phyloP scores from a whole-genome alignment of 2,888 invertebrate genomes.

The Melipona beecheii region DNA sequence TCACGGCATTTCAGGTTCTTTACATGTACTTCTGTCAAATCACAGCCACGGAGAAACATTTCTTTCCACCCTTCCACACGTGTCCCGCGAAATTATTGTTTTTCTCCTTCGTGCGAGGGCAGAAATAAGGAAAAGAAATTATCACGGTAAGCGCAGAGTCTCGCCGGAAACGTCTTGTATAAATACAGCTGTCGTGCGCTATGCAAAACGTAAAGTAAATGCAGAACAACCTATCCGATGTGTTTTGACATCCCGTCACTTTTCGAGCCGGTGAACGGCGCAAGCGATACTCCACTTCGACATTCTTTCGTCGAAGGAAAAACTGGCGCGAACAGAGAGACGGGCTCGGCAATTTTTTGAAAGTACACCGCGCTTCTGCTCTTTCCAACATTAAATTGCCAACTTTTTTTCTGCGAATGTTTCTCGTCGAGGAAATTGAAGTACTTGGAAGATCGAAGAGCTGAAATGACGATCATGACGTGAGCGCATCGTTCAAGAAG shows the following conservation, averaged over 20 bases:
- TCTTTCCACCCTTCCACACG: neutral
- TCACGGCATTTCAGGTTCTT: no score
- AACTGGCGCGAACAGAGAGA: neutral
- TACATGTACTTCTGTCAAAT: no score
- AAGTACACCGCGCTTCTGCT: neutral
- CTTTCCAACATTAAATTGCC: neutral
- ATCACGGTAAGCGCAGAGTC: slow-evolving; percentile 44
- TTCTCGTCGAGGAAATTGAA: no score
- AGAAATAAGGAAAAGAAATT: slow-evolving; percentile 64
- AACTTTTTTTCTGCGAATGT: neutral
- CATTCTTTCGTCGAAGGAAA: slow-evolving; percentile 33
- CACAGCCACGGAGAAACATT: no score
- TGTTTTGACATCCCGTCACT: slow-evolving; percentile 62
- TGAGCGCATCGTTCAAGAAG: neutral
- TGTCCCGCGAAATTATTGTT: slow-evolving; percentile 3
- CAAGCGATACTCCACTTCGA: slow-evolving; percentile 37
- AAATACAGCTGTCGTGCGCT: slow-evolving; percentile 67
- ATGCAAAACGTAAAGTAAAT: slow-evolving; percentile 51
- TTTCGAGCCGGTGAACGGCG: slow-evolving; percentile 52
- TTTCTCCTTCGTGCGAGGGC: slow-evolving; percentile 6
- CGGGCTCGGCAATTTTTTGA: slow-evolving; percentile 5
- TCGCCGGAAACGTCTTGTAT: slow-evolving; percentile 68
- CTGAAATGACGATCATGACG: no score
- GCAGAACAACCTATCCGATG: slow-evolving; percentile 57
- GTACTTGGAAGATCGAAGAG: no score